phyloP scores from a whole-genome alignment of 2,797 vertebrate genomes.

The Caiman crocodilus region DNA sequence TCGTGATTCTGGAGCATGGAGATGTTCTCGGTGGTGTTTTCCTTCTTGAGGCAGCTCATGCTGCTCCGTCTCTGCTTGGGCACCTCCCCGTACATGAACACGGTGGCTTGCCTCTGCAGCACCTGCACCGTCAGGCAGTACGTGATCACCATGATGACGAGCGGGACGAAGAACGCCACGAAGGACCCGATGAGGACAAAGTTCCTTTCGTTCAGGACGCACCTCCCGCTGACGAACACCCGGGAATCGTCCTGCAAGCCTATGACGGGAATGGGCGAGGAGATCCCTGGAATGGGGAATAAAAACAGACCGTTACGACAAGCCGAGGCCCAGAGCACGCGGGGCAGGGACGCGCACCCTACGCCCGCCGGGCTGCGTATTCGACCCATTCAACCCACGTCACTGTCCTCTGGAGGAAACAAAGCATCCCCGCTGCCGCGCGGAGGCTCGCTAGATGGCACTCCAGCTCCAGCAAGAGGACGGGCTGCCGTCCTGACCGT shows the following conservation, averaged over 20 bases:
- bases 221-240: conserved; percentile 93
- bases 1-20: conserved; percentile 90
- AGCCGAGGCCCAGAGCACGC: fast-evolving
- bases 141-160: conserved; percentile 98
- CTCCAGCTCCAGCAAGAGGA: neutral
- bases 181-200: conserved; percentile 97
- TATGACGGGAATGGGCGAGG: conserved; percentile 95
- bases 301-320: neutral
- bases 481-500: neutral
- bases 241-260: conserved; percentile 93
- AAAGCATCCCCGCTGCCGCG: neutral
- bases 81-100: conserved; percentile 89
- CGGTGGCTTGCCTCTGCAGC: conserved; percentile 92
- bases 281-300: conserved; percentile 86
- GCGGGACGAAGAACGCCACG: conserved; percentile 97
- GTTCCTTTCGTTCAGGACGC: conserved; percentile 93
- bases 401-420: neutral
- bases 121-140: conserved; percentile 96
- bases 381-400: neutral
- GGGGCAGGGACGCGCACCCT: neutral
- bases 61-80: conserved; percentile 86
- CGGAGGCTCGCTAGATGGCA: neutral
- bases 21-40: conserved; percentile 82
- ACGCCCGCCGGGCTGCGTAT: no score
- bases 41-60: conserved; percentile 86